phyloP scores from a whole-genome alignment of 2,113 vertebrate species.

The Strix uralensis region DNA sequence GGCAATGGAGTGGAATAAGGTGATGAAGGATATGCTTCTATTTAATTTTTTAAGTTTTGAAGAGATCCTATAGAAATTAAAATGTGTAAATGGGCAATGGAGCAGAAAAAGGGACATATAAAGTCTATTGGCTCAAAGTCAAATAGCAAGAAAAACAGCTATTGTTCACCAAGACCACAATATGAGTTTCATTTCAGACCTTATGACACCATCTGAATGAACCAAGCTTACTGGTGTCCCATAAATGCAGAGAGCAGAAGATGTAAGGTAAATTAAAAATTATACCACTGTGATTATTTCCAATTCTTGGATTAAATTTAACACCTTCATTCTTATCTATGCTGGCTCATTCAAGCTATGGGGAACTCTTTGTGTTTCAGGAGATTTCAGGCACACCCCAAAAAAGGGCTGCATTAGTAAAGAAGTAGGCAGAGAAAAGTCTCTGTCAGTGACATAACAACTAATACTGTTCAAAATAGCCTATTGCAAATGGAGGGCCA shows the following conservation, averaged over 20 bases:
- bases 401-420: not conserved
- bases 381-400: not conserved
- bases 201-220: not conserved
- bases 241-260: not conserved
- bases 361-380: not conserved
- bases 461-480: rapidly evolving
- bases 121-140: not conserved
- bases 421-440: not conserved
- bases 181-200: not conserved
- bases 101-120: not conserved
- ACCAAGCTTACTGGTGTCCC: not conserved
- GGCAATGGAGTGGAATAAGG: constrained; percentile 40
- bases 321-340: not conserved
- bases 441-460: not conserved
- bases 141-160: not conserved
- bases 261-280: not conserved
- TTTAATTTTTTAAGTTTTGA: not conserved
- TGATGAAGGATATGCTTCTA: not conserved
- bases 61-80: constrained; percentile 1
- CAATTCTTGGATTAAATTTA: not conserved
- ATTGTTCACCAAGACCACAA: not conserved
- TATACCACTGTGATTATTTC: rapidly evolving
- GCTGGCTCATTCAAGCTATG: not conserved
- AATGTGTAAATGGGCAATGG: not conserved
- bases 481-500: not conserved